Base-by-base conservation (phyloP, 2,888 invertebrate genomes). In the Athalia circularis region DNA sequence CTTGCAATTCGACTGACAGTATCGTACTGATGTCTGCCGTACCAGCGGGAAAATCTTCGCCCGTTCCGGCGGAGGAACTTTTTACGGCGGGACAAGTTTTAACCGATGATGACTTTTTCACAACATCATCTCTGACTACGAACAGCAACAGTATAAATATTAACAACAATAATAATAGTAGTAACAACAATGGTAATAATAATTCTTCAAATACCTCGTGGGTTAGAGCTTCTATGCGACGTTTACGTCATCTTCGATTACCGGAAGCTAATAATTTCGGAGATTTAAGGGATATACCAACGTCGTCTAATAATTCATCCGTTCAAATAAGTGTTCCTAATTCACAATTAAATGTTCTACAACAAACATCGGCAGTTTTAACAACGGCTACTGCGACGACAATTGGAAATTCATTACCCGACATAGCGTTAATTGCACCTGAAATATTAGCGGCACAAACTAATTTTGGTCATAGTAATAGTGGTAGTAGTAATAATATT, bases 151-250 rank as follows among this genome's bases (percentile, higher is more conserved):
- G 50, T 57, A 47, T 47, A 62, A 67, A 76, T 52, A 43, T 74
- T 74, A 62, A 67, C 13, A 75, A 45, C 59, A 65, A 77, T 54
- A 65, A 75, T 6, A 11, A 61, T 13, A 11, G 13, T 15, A 65
- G 7, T 43, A n/a, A 29, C 65, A 47, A 2, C 65, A 65, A 65
- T 9, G 13, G 47, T 11, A 29, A 29, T 29, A 29, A 29, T 29
- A 29, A 29, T 29, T 29, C 29, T 1, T 29, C 29, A 2, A 29
- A 2, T 80, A 86, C 83, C 82, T 89, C 91, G 79, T 93, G 93
- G 93, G 86, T 92, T 83, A 91, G 93, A 79, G 91, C 90, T 67
- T 93, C 93, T 48, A 93, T 93, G 93, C 90, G 93, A 77, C 90
- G 92, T 13, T 86, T 93, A 75, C 91, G 91, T 50, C 93, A 92